Evolutionary conservation across 2,113 vertebrate genomes (phyloP).

Genomic region (Ciconia maguari): DNA sequence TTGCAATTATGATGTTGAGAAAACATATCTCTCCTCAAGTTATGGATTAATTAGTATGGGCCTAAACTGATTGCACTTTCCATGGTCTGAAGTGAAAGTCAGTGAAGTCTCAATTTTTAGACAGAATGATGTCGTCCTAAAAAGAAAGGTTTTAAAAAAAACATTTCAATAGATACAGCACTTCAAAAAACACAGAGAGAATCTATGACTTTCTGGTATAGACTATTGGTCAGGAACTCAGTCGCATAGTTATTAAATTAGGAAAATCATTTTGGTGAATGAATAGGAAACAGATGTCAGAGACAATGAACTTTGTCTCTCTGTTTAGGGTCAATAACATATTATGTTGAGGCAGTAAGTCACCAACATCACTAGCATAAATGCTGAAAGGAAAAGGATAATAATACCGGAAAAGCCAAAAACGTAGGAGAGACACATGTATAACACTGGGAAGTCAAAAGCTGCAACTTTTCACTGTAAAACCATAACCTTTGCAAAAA

Average conservation of each 20-base stretch:
- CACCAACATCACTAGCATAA: background rate
- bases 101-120: background rate
- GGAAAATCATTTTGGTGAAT: background rate
- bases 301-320: background rate
- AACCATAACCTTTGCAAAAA: background rate
- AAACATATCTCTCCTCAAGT: background rate
- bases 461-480: background rate
- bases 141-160: background rate
- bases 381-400: background rate
- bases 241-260: background rate
- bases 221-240: background rate
- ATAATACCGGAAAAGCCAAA: background rate
- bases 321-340: background rate
- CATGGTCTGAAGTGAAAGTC: background rate
- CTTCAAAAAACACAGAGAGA: background rate
- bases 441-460: background rate
- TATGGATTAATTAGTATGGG: background rate
- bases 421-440: fast-evolving
- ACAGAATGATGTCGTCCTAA: background rate
- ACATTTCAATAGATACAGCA: background rate
- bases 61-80: background rate
- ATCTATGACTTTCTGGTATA: background rate
- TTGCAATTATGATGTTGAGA: background rate
- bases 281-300: background rate
- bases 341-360: background rate